Base-by-base conservation (phyloP, 2,888 invertebrate genomes). In the Heliconius aoede region DNA sequence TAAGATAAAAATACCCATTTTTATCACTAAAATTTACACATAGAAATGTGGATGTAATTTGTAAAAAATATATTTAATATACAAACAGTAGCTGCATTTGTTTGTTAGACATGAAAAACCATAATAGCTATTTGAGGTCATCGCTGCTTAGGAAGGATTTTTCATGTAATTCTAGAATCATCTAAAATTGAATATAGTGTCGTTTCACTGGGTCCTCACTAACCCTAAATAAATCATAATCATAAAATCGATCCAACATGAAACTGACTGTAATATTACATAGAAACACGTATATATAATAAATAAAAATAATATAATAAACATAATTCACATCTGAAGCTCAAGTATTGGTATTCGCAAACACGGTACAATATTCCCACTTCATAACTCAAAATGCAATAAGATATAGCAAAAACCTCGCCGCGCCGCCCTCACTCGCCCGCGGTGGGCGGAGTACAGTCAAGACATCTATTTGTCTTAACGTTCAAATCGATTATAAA, bases 321-420 rank as follows among this genome's bases (percentile, higher is more conserved):
- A 69, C 30, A 55, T 32, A 69, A 69, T 55, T 69, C 30, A 69
- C 69, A 55, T 55, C n/a, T 55, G 55, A 69, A 69, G 61, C 75
- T n/a, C 40, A 75, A 72, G 74, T 46, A 51, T 68, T 69, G 72
- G 74, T 46, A 46, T 72, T 69, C 62, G 71, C 76, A 73, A 72
- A 64, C 73, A 72, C 75, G 74, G 77, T 73, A 77, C 69, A 75
- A 76, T 79, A 74, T 81, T 81, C 80, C 79, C 80, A 80, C 81
- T 78, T 79, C 81, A 81, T 81, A 81, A 81, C 69, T 81, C 82
- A 80, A 73, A 58, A 74, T 75, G 81, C 76, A 78, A 79, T 76
- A 77, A 79, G 79, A 74, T 71, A 72, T 61, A 69, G 73, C 78
- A 80, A 78, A 80, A 81, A 77, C 67, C 76, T 24, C 65, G 65